A percentile compares a stretch with the other conserved stretches of the same genome.
Evolutionary conservation across 2,113 vertebrate genomes (phyloP).

Genomic region (Etia nguti): DNA sequence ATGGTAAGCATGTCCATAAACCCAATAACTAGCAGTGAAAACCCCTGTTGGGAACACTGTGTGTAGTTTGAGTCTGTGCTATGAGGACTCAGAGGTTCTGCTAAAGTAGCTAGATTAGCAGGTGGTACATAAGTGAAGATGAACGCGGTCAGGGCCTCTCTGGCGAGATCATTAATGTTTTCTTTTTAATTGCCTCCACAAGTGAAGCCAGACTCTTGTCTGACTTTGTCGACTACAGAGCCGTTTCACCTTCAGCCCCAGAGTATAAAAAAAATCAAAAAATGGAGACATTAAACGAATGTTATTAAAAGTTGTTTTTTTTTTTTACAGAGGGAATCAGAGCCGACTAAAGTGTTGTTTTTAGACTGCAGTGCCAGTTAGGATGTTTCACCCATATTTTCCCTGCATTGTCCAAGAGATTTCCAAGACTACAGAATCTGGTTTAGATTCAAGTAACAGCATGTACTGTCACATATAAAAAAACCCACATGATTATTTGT

Average conservation of each 20-base stretch:
- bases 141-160: neutral
- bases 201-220: neutral
- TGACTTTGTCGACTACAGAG: neutral
- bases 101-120: neutral
- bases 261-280: neutral
- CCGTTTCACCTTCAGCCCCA: neutral
- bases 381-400: neutral
- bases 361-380: neutral
- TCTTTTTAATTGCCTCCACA: neutral
- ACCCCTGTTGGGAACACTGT: neutral
- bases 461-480: neutral
- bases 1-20: neutral
- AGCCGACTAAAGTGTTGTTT: neutral
- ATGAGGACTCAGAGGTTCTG: neutral
- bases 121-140: neutral
- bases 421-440: neutral
- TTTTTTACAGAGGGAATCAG: neutral
- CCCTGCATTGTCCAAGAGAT: neutral
- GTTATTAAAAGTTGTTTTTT: neutral
- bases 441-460: neutral
- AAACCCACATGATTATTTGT: neutral
- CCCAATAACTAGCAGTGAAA: neutral
- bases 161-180: neutral
- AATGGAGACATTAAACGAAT: neutral
- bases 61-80: neutral